Percentiles rank a stretch among this genome's conserved stretches.
phyloP scores from a whole-genome alignment of 2,113 vertebrate species.

The Hippocampus comes region DNA sequence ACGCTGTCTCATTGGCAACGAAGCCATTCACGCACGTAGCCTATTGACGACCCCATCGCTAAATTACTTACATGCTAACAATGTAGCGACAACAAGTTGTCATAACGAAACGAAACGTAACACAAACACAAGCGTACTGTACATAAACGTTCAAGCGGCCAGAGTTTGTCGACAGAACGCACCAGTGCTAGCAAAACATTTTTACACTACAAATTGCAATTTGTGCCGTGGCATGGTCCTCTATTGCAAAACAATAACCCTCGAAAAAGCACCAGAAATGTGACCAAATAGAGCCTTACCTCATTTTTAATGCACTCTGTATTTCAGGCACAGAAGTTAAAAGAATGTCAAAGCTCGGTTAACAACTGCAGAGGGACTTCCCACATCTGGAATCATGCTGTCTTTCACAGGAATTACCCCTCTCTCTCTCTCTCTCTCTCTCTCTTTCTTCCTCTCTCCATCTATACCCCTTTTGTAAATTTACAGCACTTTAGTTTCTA shows the following conservation, averaged over 20 bases:
- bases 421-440: background rate
- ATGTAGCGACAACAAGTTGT: background rate
- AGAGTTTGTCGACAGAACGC: background rate
- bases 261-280: background rate
- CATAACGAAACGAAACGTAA: background rate
- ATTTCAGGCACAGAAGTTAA: background rate
- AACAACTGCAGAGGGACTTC: constrained; percentile 32
- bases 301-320: background rate
- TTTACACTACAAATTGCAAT: background rate
- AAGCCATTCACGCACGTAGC: background rate
- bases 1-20: constrained; percentile 31
- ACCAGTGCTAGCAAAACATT: background rate
- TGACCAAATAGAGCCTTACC: constrained; percentile 31
- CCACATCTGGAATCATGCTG: constrained; percentile 46
- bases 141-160: background rate
- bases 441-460: background rate
- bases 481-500: no score
- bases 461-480: no score
- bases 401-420: constrained; percentile 7
- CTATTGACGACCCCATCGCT: background rate
- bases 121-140: background rate
- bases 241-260: background rate
- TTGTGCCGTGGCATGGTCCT: background rate
- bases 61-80: background rate
- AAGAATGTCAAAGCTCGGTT: constrained; percentile 15